Conservation (phyloP, 2,797 vertebrate genomes). For the Diglossa cyanea region DNA sequence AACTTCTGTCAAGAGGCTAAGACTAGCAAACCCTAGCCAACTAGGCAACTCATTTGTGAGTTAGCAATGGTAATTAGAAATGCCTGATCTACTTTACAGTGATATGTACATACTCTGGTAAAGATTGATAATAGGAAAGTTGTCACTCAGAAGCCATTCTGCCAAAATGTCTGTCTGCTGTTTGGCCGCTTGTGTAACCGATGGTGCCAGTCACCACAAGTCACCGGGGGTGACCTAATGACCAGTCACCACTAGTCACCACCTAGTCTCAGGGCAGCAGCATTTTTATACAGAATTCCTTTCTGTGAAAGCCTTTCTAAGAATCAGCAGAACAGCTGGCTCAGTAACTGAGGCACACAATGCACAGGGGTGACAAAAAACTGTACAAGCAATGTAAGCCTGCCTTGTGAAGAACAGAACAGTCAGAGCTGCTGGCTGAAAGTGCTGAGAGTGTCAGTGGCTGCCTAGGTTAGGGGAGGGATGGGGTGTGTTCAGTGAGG, state of each 20-base stretch:
- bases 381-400: not conserved
- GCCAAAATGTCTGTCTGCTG: not conserved
- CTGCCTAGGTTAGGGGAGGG: constrained; percentile 31
- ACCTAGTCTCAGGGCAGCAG: not conserved
- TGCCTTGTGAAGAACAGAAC: not conserved
- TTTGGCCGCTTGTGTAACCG: not conserved
- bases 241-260: constrained; percentile 5
- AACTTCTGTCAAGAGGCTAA: not conserved
- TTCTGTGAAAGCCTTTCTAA: not conserved
- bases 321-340: not conserved
- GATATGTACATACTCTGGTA: not conserved
- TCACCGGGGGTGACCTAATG: not conserved
- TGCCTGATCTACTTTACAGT: not conserved
- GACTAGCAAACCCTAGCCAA: not conserved
- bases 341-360: not conserved
- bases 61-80: not conserved
- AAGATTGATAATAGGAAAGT: not conserved
- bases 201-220: not conserved
- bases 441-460: not conserved
- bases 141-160: not conserved
- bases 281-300: not conserved
- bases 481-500: not conserved
- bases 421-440: constrained; percentile 9
- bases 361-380: not conserved
- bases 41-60: not conserved